phyloP scores from a whole-genome alignment of 2,797 vertebrate genomes.

The Momotus momota region DNA sequence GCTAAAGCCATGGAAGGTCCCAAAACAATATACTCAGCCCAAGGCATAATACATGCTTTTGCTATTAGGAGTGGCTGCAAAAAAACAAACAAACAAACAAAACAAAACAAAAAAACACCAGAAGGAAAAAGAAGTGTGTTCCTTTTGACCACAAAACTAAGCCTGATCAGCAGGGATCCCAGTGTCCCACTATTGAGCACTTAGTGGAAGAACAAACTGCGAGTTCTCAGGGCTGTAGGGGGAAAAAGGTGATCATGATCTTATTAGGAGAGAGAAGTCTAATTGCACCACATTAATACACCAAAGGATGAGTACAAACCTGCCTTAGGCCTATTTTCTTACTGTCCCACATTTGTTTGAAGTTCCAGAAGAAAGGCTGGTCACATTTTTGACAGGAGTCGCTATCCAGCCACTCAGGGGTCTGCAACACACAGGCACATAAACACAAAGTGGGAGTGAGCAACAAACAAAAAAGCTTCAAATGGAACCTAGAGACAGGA shows the following conservation, averaged over 20 bases:
- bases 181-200: fast-evolving
- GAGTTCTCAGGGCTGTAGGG: background rate
- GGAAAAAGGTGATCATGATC: background rate
- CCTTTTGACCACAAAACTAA: background rate
- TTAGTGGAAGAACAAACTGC: background rate
- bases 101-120: too few relatives aligned
- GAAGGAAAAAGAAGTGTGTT: background rate
- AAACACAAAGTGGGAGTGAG: background rate
- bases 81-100: too few relatives aligned
- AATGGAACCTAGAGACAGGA: background rate
- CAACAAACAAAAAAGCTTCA: background rate
- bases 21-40: background rate
- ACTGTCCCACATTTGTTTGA: constrained; percentile 99
- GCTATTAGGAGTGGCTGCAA: background rate
- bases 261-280: background rate
- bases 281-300: background rate
- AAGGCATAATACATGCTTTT: background rate
- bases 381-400: constrained; percentile 99
- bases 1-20: background rate
- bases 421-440: constrained; percentile 82
- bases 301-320: constrained; percentile 76
- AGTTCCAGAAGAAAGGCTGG: constrained; percentile 99
- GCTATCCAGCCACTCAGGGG: constrained; percentile 97
- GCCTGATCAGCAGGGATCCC: background rate
- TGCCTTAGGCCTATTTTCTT: constrained; percentile 98